Base-by-base conservation (phyloP, 2,797 vertebrate genomes). In the Scarus forsteni region DNA sequence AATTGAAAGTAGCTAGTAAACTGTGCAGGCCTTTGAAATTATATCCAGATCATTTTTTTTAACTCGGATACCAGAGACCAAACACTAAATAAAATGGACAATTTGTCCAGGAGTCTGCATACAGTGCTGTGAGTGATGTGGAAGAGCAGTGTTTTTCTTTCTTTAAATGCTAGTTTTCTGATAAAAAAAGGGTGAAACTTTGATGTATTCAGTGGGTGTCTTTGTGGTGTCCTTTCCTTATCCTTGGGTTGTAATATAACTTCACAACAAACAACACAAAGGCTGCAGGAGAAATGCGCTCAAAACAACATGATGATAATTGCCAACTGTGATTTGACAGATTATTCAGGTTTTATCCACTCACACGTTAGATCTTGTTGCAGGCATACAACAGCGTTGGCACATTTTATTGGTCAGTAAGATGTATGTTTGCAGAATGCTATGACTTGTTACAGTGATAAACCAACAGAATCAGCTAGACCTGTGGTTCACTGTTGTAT, bases 371-470 rank as follows among this genome's bases (percentile, higher is more conserved):
- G 77, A 78, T 83, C 82, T 81, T 76, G 70, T 79, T 83, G 73
- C 71, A 60, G 77, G 69, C 60, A 80, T 81, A 80, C 76, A 81
- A 62, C 57, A 79, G 87, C 91, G 90, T 77, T 50, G 67, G 85
- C 81, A 79, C 71, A 85, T 83, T 83, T 80, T 86, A 88, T 91
- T 89, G 88, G 79, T 84, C 85, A 76, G 74, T 82, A 69, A 83
- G 81, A 71, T 54, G 70, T 61, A 81, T 83, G 73, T 74, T 73
- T 77, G 70, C 66, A 76, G 85, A 90, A 89, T 64, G 70, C 80
- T 85, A 74, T 58, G 68, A 83, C 88, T 83, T 69, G 62, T 75
- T 89, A 86, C 81, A 81, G 75, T 75, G 73, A 85, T 85, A 73
- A 85, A 85, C 35, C 60, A 61, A 71, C 65, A 74, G 64, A 73